Conservation (phyloP, 2,888 invertebrate genomes). For the Zaprionus obscuricornis region DNA sequence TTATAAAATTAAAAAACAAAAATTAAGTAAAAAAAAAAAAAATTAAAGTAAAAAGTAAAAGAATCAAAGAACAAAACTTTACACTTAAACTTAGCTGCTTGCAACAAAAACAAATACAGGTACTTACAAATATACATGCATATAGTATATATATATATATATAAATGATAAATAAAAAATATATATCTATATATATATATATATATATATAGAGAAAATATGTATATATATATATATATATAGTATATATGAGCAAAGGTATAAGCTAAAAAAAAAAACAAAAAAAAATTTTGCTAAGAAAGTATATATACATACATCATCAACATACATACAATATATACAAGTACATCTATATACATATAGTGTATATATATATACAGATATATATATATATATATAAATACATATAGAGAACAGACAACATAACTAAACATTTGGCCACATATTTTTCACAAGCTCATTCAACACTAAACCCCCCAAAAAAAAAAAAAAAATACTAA, state of each 20-base stretch:
- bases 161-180: slow-evolving; percentile 8
- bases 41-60: slow-evolving; percentile 31
- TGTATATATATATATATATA: slow-evolving; percentile 11
- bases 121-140: slow-evolving; percentile 72
- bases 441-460: slow-evolving; percentile 54
- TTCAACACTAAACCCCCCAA: slow-evolving; percentile 26
- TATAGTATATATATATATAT: slow-evolving; percentile 39
- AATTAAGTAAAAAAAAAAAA: slow-evolving; percentile 34
- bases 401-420: slow-evolving; percentile 36
- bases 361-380: neutral
- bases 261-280: slow-evolving; percentile 26
- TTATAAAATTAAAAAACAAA: slow-evolving; percentile 39
- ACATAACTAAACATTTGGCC: slow-evolving; percentile 48
- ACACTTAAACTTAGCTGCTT: slow-evolving; percentile 77
- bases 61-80: slow-evolving; percentile 49
- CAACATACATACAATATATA: neutral
- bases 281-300: slow-evolving; percentile 59
- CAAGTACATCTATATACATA: neutral
- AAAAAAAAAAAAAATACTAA: slow-evolving; percentile 12
- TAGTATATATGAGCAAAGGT: slow-evolving; percentile 41
- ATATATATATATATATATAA: slow-evolving; percentile 29
- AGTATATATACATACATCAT: slow-evolving; percentile 45
- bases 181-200: slow-evolving; percentile 32
- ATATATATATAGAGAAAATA: slow-evolving; percentile 16
- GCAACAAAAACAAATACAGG: slow-evolving; percentile 78